These are phyloP conservation scores for Alcedo atthis DNA, from an alignment of 2,797 vertebrate species.

Conservation along the genomic window DNA sequence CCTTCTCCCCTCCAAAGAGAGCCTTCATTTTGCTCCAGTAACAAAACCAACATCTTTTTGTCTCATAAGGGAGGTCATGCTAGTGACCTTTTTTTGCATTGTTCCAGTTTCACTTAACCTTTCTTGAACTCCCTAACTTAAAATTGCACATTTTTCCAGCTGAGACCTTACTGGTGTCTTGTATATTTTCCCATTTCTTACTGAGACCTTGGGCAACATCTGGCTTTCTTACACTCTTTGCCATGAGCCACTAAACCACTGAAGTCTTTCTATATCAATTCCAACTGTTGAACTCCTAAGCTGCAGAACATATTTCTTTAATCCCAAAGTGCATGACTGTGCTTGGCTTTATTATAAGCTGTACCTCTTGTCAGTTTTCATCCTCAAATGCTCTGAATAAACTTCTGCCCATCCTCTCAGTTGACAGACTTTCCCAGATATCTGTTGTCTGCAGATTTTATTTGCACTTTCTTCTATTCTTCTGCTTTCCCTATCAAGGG, in stretches of 20 bases:
- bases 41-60: neutral
- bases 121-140: constrained; percentile 30
- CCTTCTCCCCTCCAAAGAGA: neutral
- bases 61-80: constrained; percentile 12
- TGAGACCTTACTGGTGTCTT: neutral
- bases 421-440: constrained; percentile 48
- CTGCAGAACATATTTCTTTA: constrained; percentile 28
- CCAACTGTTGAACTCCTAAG: constrained; percentile 22
- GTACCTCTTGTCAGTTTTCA: constrained; percentile 12
- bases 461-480: neutral
- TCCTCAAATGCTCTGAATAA: neutral
- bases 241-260: constrained; percentile 9
- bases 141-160: neutral
- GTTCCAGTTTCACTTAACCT: constrained; percentile 11
- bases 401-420: neutral
- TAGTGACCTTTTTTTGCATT: neutral
- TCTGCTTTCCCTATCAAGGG: constrained; percentile 8
- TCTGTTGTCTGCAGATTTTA: constrained; percentile 15
- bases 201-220: neutral
- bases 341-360: constrained; percentile 15
- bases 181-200: neutral
- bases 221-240: constrained; percentile 18
- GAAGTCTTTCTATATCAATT: constrained; percentile 11
- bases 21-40: neutral
- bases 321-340: constrained; percentile 29